Base-by-base conservation (phyloP, 2,888 invertebrate genomes). In the Colostygia pectinataria region DNA sequence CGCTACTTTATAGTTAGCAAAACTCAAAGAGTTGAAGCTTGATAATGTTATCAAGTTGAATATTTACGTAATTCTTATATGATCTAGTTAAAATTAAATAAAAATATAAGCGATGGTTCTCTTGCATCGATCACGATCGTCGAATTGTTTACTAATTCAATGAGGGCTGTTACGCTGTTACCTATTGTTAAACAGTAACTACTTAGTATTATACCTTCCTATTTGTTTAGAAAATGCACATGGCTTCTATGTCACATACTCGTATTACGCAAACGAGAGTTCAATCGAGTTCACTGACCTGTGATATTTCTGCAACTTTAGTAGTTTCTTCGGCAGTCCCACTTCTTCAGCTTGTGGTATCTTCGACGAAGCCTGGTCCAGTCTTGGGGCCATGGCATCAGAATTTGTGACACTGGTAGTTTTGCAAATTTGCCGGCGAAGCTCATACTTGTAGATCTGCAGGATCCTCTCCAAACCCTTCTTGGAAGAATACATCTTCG, bases 361-460 rank as follows among this genome's bases (percentile, higher is more conserved):
- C 55, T 80, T 83, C 42, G 70, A 67, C 8, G 72, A 65, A 8
- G 78, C 65, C 59, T 86, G 88, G 54, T 90, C 90, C 38, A 91
- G 77, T 43, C 91, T 82, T 0, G 91, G 87, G 8, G 86, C 85
- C 83, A 92, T 91, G 13, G 91, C 90, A 67, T 92, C 92, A 40
- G 92, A 92, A 70, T 92, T 92, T 8, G 92, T 91, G 34, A 91
- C 91, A 68, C 91, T 92, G 10, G 91, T 91, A 0, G 92, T 92
- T 77, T 92, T 93, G 77, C 92, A 92, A 59, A 93, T 93, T 53
- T 89, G 85, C 54, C 91, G 80, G 63, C 87, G 82, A 41, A 90
- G 67, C 63, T 90, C 90, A 64, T 84, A 83, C 66, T 80, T 85
- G 69, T 87, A 89, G 37, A 80, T 68, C 61, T 84, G 82, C 42